Percentiles rank a stretch among this genome's conserved stretches.
phyloP scores from a whole-genome alignment of 2,888 invertebrate species.

The Rapana venosa region DNA sequence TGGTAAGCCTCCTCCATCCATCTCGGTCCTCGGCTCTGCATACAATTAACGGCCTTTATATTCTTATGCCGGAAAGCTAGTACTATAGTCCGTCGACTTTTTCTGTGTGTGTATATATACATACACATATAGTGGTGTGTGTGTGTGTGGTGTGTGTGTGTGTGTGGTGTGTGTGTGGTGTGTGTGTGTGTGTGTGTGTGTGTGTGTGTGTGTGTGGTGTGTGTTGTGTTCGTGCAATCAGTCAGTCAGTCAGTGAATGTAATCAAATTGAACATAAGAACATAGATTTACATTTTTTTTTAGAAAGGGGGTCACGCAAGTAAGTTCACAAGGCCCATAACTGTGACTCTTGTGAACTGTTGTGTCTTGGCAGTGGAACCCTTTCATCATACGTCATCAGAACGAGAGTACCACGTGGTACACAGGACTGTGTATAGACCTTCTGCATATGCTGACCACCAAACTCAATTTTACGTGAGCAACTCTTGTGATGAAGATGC shows the following conservation, averaged over 20 bases:
- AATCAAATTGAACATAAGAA: too few relatives aligned
- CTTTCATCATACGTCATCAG: conserved; percentile 24
- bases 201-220: neutral
- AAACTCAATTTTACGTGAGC: conserved; percentile 17
- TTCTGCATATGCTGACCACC: neutral
- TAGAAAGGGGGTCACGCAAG: too few relatives aligned
- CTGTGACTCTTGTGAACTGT: neutral
- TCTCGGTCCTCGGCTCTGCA: neutral
- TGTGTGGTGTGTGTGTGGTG: neutral
- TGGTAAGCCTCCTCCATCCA: neutral
- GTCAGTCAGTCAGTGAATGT: neutral
- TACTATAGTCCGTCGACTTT: too few relatives aligned
- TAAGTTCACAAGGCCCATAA: too few relatives aligned
- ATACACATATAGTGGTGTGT: neutral
- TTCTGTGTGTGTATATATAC: neutral
- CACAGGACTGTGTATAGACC: conserved; percentile 29
- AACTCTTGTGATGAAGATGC: neutral
- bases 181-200: conserved; percentile 21
- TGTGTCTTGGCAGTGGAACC: neutral
- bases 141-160: neutral
- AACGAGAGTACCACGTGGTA: conserved; percentile 31
- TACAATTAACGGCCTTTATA: too few relatives aligned
- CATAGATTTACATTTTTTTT: too few relatives aligned
- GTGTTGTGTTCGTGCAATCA: neutral
- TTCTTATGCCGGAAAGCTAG: too few relatives aligned